Percentiles rank a stretch among this genome's conserved stretches.
Conservation (phyloP, 2,888 invertebrate genomes). For the Spisula subtruncata region DNA sequence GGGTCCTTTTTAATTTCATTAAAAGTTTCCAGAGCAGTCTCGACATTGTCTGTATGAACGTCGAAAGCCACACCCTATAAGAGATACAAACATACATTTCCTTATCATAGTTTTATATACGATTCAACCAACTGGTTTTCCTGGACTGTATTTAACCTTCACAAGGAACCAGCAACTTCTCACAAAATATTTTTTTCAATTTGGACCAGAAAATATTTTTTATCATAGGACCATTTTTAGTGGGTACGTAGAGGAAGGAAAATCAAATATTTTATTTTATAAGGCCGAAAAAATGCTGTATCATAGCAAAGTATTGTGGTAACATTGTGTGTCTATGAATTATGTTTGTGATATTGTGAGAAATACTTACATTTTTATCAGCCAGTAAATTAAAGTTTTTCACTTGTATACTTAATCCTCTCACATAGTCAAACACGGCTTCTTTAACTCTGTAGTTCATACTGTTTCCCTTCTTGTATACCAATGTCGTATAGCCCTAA, state of each 20-base stretch:
- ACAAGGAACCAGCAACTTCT: too few relatives aligned
- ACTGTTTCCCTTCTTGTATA: neutral
- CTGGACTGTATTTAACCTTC: too few relatives aligned
- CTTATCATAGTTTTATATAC: too few relatives aligned
- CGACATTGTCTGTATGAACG: slow-evolving; percentile 30
- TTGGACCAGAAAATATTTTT: too few relatives aligned
- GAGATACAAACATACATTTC: neutral
- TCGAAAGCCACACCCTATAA: slow-evolving; percentile 58
- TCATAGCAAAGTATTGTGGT: too few relatives aligned
- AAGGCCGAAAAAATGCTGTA: too few relatives aligned
- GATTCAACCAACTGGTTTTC: too few relatives aligned
- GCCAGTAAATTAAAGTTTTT: neutral
- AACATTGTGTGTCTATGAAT: neutral
- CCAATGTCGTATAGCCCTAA: slow-evolving; percentile 43
- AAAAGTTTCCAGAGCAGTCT: slow-evolving; percentile 32
- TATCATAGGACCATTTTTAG: too few relatives aligned
- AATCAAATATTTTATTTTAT: too few relatives aligned
- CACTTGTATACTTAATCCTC: slow-evolving; percentile 13
- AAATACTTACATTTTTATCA: slow-evolving; percentile 26
- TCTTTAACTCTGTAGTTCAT: neutral
- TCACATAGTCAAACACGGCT: neutral
- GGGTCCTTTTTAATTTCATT: slow-evolving; percentile 25
- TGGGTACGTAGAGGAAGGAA: too few relatives aligned
- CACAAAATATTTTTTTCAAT: too few relatives aligned
- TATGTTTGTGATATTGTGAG: neutral